phyloP scores from a whole-genome alignment of 2,797 vertebrate species.

The Discoglossus pictus region DNA sequence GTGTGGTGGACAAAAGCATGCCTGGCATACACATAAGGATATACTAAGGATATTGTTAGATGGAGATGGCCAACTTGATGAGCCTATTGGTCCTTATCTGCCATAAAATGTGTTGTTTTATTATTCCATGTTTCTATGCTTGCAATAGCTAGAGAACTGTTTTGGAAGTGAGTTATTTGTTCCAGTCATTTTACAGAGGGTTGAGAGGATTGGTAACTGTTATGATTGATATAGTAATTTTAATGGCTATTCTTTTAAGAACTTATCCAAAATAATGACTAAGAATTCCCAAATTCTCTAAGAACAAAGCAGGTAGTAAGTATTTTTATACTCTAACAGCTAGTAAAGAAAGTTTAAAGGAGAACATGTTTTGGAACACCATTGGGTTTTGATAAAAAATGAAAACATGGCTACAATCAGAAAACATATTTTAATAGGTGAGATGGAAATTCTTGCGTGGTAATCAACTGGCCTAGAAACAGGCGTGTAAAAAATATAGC shows the following conservation, averaged over 20 bases:
- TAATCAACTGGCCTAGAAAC: neutral
- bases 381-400: constrained; percentile 2
- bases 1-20: no score
- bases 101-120: no score
- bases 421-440: no score
- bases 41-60: no score
- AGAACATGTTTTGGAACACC: neutral
- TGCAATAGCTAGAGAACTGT: neutral
- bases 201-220: constrained; percentile 20
- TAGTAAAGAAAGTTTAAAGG: constrained; percentile 10
- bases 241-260: constrained; percentile 25
- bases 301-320: constrained; percentile 25
- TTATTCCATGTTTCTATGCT: no score
- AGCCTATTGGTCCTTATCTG: no score
- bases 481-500: neutral
- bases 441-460: no score
- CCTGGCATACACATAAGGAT: no score
- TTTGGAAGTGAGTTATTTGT: neutral
- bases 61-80: no score
- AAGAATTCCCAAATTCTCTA: constrained; percentile 24
- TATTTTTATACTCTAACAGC: constrained; percentile 30
- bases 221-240: constrained; percentile 20
- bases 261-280: constrained; percentile 39
- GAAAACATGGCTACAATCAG: neutral
- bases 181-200: neutral